Percentiles rank a stretch among this genome's conserved stretches.
Evolutionary conservation across 1,140 invertebrate genomes (phyloP).

Genomic region (Zaprionus kolodkinae): DNA sequence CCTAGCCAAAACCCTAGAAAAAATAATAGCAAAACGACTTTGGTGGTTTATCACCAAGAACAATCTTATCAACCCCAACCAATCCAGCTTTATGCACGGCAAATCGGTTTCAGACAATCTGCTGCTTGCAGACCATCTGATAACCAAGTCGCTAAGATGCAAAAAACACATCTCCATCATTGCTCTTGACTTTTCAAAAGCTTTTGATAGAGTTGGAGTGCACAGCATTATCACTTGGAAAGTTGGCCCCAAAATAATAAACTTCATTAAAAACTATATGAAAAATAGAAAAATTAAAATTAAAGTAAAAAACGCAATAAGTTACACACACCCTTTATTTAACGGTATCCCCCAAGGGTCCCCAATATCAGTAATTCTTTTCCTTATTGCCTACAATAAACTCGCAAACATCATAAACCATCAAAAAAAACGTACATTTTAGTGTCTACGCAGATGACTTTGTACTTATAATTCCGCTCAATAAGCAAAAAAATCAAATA

Average conservation of each 20-base stretch:
- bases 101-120: background rate
- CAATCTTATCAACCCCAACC: too few species aligned
- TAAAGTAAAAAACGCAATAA: background rate
- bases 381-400: too few species aligned
- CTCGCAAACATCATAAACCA: too few species aligned
- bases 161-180: slow-evolving; percentile 1
- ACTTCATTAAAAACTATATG: background rate
- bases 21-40: too few species aligned
- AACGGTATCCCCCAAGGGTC: too few species aligned
- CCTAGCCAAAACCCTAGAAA: too few species aligned
- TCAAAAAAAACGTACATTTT: background rate
- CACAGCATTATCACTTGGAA: background rate
- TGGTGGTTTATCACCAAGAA: too few species aligned
- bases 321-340: too few species aligned
- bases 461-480: background rate
- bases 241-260: background rate
- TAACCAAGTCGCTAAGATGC: too few species aligned
- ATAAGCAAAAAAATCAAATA: slow-evolving; percentile 14
- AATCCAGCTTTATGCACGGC: background rate
- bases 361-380: too few species aligned
- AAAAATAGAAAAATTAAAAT: background rate
- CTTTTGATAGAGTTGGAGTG: background rate
- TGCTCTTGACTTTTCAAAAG: slow-evolving; percentile 1
- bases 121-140: too few species aligned
- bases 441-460: background rate